These are phyloP conservation scores for Artibeus jamaicensis DNA, from an alignment of 2,797 vertebrate species.

Conservation along the genomic window DNA sequence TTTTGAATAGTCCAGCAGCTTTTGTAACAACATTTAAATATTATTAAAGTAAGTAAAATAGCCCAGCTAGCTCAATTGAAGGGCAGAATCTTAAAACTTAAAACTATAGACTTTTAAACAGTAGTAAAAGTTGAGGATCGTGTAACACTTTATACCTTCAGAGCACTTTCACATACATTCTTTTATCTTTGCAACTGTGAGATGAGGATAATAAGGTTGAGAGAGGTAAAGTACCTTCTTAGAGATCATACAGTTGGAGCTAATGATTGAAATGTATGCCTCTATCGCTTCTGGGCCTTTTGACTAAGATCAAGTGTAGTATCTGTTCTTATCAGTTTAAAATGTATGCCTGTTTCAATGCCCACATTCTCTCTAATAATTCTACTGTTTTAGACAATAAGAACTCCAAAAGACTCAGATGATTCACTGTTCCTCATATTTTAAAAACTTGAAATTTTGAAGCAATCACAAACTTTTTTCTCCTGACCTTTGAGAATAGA, in stretches of 20 bases:
- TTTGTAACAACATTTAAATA: constrained; percentile 17
- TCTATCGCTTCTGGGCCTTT: not conserved
- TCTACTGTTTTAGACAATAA: constrained; percentile 5
- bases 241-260: not conserved
- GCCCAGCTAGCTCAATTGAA: not conserved
- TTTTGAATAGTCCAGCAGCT: not conserved
- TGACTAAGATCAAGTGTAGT: no score
- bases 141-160: not conserved
- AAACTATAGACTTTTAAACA: not conserved
- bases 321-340: not conserved
- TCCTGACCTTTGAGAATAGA: not conserved
- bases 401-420: not conserved
- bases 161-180: not conserved
- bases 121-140: not conserved
- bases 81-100: constrained; percentile 14
- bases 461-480: not conserved
- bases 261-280: not conserved
- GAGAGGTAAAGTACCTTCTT: not conserved
- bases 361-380: not conserved
- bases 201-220: not conserved
- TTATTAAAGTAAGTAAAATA: constrained; percentile 27
- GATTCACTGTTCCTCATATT: constrained; percentile 4
- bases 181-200: not conserved
- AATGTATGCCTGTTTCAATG: not conserved
- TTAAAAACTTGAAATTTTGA: not conserved